phyloP scores from a whole-genome alignment of 2,888 invertebrate species.

The Pristionchus fissidentatus region DNA sequence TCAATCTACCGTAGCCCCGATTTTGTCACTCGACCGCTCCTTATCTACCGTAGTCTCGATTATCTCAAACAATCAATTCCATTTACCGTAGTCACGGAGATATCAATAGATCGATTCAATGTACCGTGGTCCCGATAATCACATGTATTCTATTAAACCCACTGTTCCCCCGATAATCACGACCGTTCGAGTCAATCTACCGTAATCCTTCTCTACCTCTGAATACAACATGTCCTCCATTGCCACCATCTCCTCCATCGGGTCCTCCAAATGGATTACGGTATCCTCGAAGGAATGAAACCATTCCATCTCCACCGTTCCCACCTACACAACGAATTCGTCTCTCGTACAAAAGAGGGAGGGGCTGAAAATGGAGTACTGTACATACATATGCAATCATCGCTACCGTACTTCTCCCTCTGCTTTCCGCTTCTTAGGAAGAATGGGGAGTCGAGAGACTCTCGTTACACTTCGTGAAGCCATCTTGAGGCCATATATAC shows the following conservation, averaged over 20 bases:
- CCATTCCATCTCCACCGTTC: constrained; percentile 91
- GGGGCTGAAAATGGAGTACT: constrained; percentile 54
- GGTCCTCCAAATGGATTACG: constrained; percentile 92
- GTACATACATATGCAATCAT: neutral
- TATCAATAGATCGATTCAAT: too few species aligned
- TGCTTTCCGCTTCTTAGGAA: constrained; percentile 59
- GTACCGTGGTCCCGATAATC: too few species aligned
- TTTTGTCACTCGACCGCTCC: neutral
- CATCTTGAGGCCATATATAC: neutral
- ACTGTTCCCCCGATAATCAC: too few species aligned
- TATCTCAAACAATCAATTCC: too few species aligned
- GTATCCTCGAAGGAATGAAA: constrained; percentile 86
- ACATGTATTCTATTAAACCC: too few species aligned
- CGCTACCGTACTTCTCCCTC: constrained; percentile 58
- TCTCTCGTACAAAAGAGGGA: constrained; percentile 68
- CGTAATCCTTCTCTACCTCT: constrained; percentile 54
- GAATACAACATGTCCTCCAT: constrained; percentile 76
- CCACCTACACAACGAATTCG: constrained; percentile 83
- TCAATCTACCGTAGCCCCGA: neutral
- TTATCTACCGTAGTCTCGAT: too few species aligned
- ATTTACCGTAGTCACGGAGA: neutral
- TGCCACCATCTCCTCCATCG: constrained; percentile 95
- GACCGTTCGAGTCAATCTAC: neutral
- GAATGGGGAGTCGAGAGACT: constrained; percentile 54
- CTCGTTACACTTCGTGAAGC: constrained; percentile 20